Evolutionary conservation across 2,888 invertebrate genomes (phyloP), one percentile per base, ranked within the genome.

Genomic region (Eupithecia subfuscata): DNA sequence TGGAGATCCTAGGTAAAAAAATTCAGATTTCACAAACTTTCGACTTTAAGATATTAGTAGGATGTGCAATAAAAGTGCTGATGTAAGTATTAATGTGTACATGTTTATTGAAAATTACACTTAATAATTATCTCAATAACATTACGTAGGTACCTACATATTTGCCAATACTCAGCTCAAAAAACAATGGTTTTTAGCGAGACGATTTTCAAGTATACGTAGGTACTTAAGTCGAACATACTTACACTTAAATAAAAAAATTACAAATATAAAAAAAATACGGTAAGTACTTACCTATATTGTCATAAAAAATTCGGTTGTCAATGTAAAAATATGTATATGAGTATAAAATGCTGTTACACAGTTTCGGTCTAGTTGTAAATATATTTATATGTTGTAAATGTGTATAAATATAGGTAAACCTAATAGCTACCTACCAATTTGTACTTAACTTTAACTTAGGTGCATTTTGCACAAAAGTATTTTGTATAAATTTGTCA

Each of bases 341-440:
- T 11, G 11, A n/a, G 52, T 52, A 56, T 56, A n/a, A 30, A 34
- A 34, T 34, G 56, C 60, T 37, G 43, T 45, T n/a, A 71, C 64
- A 64, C 71, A 45, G 64, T 34, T 65, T 52, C 71, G 48, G 71
- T 65, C 71, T 65, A 65, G 2, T 16, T 63, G 30, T 30, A n/a
- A 60, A 4, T 25, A 14, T 12, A n/a, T n/a, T n/a, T n/a, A n/a
- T n/a, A n/a, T n/a, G n/a, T n/a, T n/a, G n/a, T n/a, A n/a, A n/a
- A n/a, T n/a, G n/a, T n/a, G n/a, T n/a, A n/a, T n/a, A n/a, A n/a
- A 7, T 22, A 5, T 9, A 52, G 5, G 5, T 6, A 37, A 2
- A 30, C 30, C 30, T 37, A 37, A 37, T 37, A 37, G 16, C 18
- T 2, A 30, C 30, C 30, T 48, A 12, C 48, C 48, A 18, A 48